These are phyloP conservation scores for Beroe forskalii DNA, from an alignment of 37 sponge, comb jelly and placozoan genomes.

Conservation along the genomic window DNA sequence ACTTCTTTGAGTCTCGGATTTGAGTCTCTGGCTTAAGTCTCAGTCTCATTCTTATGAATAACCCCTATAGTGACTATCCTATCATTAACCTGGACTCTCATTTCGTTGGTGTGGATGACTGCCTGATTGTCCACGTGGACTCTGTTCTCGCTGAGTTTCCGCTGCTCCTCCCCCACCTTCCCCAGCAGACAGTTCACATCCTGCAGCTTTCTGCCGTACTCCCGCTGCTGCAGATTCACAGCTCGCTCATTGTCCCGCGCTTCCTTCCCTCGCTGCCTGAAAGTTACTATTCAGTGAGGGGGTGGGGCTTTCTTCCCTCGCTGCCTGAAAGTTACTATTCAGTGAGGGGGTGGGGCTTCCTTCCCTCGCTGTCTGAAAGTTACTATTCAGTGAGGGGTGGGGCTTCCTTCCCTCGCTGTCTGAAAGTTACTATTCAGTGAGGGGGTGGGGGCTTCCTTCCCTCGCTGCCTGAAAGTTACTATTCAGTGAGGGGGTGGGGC, in stretches of 20 bases:
- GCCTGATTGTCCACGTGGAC: constrained; percentile 18
- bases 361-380: background rate
- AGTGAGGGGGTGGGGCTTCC: too few species aligned
- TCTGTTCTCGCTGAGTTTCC: constrained; percentile 5
- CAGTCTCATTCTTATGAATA: too few species aligned
- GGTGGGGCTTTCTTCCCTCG: background rate
- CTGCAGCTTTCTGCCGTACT: constrained; percentile 66
- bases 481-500: too few species aligned
- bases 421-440: too few species aligned
- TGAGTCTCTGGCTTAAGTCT: too few species aligned
- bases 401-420: background rate
- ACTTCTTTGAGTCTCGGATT: too few species aligned
- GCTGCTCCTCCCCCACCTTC: constrained; percentile 27
- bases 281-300: too few species aligned
- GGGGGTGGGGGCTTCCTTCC: background rate
- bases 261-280: background rate
- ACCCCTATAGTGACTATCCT: too few species aligned
- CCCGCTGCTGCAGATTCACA: constrained; percentile 68
- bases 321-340: too few species aligned
- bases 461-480: background rate
- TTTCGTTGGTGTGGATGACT: background rate
- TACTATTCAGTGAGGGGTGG: too few species aligned
- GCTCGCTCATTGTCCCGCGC: background rate
- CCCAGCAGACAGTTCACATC: constrained; percentile 16
- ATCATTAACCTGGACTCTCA: constrained; percentile 9